Conservation (phyloP, 2,113 vertebrate species). For the human region GRCh38 chr18:41597501-41598000, state of each 20-base stretch:
- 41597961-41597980: neutral
- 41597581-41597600: neutral
- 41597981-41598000: fast-evolving
- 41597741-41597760: neutral
- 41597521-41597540: neutral
- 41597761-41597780: neutral
- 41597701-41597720: neutral
- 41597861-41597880: neutral
- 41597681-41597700: neutral
- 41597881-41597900: neutral
- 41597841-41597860: neutral
- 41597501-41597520: neutral
- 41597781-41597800: neutral
- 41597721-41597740: neutral
- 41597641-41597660: neutral
- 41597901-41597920: neutral
- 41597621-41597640: neutral
- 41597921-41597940: neutral
- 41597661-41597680: neutral
- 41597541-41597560: neutral
- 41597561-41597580: neutral
- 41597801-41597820: neutral
- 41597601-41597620: neutral
- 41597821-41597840: neutral
- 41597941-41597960: neutral